Conservation (phyloP, 2,888 invertebrate species). For the Drosophila robusta region DNA sequence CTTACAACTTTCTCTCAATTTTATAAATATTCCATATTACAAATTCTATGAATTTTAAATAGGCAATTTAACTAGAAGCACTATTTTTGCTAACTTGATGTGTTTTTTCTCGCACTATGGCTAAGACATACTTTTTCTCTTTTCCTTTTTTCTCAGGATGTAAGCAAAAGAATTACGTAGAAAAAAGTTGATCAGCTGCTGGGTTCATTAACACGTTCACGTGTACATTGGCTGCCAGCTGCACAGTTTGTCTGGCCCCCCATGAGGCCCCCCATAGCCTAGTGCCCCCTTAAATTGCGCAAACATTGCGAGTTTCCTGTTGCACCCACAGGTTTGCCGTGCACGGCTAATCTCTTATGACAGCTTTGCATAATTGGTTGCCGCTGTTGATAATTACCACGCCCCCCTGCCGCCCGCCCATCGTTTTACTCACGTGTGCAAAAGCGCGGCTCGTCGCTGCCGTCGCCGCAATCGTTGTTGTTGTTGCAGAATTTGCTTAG, state of each 20-base stretch:
- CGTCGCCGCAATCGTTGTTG: conserved; percentile 92
- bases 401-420: not conserved
- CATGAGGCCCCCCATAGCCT: too few relatives aligned
- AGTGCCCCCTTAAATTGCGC: conserved; percentile 21
- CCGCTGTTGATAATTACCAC: not conserved
- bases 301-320: conserved; percentile 38
- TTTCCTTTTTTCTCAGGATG: too few relatives aligned
- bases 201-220: conserved; percentile 5
- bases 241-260: not conserved
- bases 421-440: conserved; percentile 92
- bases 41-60: too few relatives aligned
- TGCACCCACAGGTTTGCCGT: conserved; percentile 23
- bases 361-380: conserved; percentile 66
- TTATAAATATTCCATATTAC: too few relatives aligned
- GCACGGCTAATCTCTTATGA: conserved; percentile 42
- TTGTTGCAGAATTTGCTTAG: conserved; percentile 92
- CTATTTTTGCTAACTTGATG: too few relatives aligned
- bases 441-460: conserved; percentile 92
- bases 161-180: not conserved
- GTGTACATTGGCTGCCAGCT: not conserved
- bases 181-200: conserved; percentile 10
- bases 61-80: too few relatives aligned
- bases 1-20: too few relatives aligned
- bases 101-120: not conserved
- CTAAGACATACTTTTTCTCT: not conserved